Evolutionary conservation across 2,113 vertebrate genomes (phyloP).

Genomic region (Rhineura floridana): DNA sequence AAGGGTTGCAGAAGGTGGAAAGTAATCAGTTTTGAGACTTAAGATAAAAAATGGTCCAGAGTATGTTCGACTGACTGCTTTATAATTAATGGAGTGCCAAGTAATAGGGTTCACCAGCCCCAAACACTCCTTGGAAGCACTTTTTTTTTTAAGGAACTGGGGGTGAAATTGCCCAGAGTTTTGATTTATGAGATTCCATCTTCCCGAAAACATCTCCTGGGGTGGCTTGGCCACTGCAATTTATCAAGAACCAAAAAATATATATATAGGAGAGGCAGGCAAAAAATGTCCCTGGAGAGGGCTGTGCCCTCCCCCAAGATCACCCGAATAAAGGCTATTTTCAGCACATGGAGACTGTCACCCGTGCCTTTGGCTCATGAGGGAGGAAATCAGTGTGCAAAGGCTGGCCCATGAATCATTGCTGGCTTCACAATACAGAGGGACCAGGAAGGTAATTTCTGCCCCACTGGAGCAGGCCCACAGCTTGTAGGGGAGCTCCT

Average conservation of each 20-base stretch:
- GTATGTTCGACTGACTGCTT: conserved; percentile 70
- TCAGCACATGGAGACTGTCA: background rate
- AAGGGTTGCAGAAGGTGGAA: conserved; percentile 65
- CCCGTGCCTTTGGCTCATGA: too few species aligned
- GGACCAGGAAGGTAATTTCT: background rate
- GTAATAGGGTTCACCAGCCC: conserved; percentile 83
- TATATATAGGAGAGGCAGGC: background rate
- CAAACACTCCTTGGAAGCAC: conserved; percentile 74
- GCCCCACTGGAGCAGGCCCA: background rate
- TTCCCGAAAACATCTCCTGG: conserved; percentile 66
- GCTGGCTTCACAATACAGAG: too few species aligned
- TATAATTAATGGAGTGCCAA: conserved; percentile 78
- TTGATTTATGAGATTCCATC: conserved; percentile 79
- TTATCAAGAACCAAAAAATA: conserved; percentile 33
- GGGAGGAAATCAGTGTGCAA: too few species aligned
- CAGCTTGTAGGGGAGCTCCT: background rate
- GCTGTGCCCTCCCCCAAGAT: background rate
- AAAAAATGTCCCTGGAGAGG: background rate
- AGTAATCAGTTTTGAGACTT: conserved; percentile 71
- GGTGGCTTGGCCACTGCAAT: conserved; percentile 46
- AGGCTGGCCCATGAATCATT: too few species aligned
- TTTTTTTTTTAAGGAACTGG: conserved; percentile 73
- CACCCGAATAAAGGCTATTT: background rate
- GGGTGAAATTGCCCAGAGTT: conserved; percentile 69
- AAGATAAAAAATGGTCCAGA: conserved; percentile 77